Percentiles rank a stretch among this genome's conserved stretches.
phyloP scores from a whole-genome alignment of 1,140 invertebrate genomes.

The Apis laboriosa region DNA sequence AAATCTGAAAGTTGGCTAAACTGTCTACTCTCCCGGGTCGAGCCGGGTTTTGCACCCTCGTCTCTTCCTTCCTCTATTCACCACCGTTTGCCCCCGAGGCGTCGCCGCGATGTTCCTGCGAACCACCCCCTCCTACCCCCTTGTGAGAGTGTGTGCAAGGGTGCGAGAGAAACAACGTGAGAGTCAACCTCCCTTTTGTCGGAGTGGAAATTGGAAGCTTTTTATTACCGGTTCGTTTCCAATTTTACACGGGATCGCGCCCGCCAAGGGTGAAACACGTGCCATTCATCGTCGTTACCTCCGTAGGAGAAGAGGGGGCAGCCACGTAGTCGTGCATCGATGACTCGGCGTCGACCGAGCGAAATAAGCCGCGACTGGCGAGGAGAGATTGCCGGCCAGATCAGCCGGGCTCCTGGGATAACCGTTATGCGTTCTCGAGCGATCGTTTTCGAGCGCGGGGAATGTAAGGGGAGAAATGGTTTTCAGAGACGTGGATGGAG shows the following conservation, averaged over 20 bases:
- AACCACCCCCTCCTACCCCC: conserved; percentile 4
- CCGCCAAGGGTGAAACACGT: not conserved
- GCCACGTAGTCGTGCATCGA: conserved; percentile 11
- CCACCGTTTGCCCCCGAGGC: conserved; percentile 56
- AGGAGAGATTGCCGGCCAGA: conserved; percentile 22
- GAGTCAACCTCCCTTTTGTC: too few relatives aligned
- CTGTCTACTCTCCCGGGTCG: conserved; percentile 66
- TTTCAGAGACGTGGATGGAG: too few relatives aligned
- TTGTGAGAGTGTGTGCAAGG: not conserved
- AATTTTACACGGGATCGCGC: conserved; percentile 64
- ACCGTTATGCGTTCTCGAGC: not conserved
- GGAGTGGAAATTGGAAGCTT: conserved; percentile 65
- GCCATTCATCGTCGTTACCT: conserved; percentile 39
- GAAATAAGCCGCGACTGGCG: conserved; percentile 40
- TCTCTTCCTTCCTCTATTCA: conserved; percentile 58
- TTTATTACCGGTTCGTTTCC: conserved; percentile 68
- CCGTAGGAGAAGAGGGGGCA: conserved; percentile 48
- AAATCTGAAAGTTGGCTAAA: conserved; percentile 78
- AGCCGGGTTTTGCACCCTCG: conserved; percentile 61
- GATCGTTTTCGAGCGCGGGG: not conserved
- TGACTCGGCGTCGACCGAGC: conserved; percentile 6
- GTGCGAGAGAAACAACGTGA: conserved; percentile 27
- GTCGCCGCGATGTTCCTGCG: conserved; percentile 49
- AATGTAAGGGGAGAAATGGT: not conserved
- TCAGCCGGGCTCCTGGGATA: not conserved